phyloP scores from a whole-genome alignment of 2,797 vertebrate species.

The Dryobates pubescens region DNA sequence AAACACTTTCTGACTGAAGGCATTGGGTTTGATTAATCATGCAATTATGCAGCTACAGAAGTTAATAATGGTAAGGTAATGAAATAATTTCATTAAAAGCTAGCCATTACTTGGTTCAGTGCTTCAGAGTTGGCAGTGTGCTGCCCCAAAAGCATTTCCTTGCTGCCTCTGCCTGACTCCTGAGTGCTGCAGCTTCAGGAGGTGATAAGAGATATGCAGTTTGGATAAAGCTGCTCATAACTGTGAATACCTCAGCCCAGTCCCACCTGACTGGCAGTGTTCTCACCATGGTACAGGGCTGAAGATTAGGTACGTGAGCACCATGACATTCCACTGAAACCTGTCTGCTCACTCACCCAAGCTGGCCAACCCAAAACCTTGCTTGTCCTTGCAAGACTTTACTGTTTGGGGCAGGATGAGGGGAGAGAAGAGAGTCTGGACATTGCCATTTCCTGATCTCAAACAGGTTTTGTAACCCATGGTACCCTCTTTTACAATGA shows the following conservation, averaged over 20 bases:
- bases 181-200: not conserved
- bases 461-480: not conserved
- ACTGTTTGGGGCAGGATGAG: rapidly evolving
- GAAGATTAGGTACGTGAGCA: rapidly evolving
- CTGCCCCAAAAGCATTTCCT: not conserved
- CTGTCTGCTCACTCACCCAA: not conserved
- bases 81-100: not conserved
- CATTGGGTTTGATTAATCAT: not conserved
- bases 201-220: not conserved
- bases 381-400: not conserved
- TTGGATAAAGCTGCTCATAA: not conserved
- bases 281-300: not conserved
- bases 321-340: not conserved
- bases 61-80: not conserved
- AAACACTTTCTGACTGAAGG: not conserved
- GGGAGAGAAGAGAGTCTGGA: not conserved
- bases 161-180: not conserved
- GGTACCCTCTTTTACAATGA: not conserved
- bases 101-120: not conserved
- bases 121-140: not conserved
- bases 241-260: not conserved
- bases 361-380: not conserved
- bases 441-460: not conserved
- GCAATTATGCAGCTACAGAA: not conserved
- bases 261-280: not conserved